phyloP scores from a whole-genome alignment of 2,113 vertebrate genomes.

The Felis catus region F.catus_Fca126_mat1.0 CM031418.1:101197501-101198000 shows the following conservation, averaged over 20 bases:
- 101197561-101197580: too few species aligned
- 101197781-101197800: background rate
- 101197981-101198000: background rate
- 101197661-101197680: background rate
- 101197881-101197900: background rate
- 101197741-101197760: background rate
- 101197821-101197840: background rate
- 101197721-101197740: background rate
- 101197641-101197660: background rate
- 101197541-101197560: background rate
- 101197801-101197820: background rate
- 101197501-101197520: background rate
- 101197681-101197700: background rate
- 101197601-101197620: too few species aligned
- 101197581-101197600: too few species aligned
- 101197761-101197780: background rate
- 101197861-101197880: background rate
- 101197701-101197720: background rate
- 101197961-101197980: background rate
- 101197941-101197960: background rate
- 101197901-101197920: background rate
- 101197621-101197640: background rate
- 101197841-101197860: background rate
- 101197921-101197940: background rate
- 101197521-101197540: background rate